These are phyloP conservation scores for Caenorhabditis brenneri DNA, from an alignment of 1,140 invertebrate species.

Conservation along the genomic window DNA sequence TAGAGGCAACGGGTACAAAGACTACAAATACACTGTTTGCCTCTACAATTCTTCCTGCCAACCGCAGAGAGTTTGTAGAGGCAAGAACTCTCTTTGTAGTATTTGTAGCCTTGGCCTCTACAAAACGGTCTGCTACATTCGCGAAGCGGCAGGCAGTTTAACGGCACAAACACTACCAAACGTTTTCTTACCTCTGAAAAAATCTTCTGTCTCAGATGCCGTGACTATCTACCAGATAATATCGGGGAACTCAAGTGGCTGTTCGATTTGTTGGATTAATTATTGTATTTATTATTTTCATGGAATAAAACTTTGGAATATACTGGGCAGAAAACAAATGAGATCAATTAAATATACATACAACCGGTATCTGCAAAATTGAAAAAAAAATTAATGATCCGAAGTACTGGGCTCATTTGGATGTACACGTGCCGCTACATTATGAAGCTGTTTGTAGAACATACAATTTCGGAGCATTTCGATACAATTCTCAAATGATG, in stretches of 20 bases:
- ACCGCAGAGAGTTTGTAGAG: no score
- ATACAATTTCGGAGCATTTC: slow-evolving; percentile 73
- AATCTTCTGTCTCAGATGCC: neutral
- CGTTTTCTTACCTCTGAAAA: no score
- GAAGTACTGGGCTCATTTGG: neutral
- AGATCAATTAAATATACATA: neutral
- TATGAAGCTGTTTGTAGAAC: slow-evolving; percentile 72
- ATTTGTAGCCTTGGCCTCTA: no score
- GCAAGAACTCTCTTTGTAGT: no score
- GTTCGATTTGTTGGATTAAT: slow-evolving; percentile 10
- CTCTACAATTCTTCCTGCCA: no score
- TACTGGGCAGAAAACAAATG: no score
- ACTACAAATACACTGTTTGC: no score
- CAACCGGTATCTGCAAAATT: neutral
- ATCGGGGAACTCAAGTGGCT: neutral
- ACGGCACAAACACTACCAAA: no score
- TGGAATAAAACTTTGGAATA: neutral
- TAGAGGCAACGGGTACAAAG: no score
- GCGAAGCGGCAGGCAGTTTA: no score
- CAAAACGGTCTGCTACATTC: no score
- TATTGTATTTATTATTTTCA: neutral
- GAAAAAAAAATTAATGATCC: neutral
- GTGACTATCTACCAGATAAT: neutral
- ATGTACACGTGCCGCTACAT: slow-evolving; percentile 33
- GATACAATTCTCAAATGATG: slow-evolving; percentile 72